Conservation (phyloP, 2,797 vertebrate genomes). For the Acipenser ruthenus region DNA sequence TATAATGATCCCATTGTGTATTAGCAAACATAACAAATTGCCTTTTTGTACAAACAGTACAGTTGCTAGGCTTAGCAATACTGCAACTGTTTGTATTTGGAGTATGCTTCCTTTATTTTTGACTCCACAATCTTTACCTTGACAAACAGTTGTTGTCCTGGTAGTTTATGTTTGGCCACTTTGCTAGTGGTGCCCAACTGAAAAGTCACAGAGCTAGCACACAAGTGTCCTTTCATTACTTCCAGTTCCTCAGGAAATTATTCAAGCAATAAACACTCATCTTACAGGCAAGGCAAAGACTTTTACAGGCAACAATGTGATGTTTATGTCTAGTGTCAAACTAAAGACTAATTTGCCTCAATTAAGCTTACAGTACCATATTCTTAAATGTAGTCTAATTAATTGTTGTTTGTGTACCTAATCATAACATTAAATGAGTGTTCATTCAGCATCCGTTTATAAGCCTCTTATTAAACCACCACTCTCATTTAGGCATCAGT, state of each 20-base stretch:
- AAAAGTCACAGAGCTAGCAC: background rate
- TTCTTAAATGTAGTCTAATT: no score
- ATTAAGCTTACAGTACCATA: no score
- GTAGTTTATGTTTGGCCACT: slow-evolving; percentile 27
- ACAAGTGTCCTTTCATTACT: background rate
- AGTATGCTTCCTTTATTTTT: slow-evolving; percentile 11
- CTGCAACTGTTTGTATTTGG: slow-evolving; percentile 30
- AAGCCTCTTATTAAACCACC: no score
- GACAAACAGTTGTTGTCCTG: slow-evolving; percentile 22
- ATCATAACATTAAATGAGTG: no score
- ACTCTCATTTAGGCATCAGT: no score
- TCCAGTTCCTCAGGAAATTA: background rate
- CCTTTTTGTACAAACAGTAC: slow-evolving; percentile 37
- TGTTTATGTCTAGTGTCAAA: no score
- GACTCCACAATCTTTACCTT: slow-evolving; percentile 2
- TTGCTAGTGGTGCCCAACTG: background rate
- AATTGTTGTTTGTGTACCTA: no score
- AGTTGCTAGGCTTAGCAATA: slow-evolving; percentile 23
- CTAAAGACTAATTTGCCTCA: no score
- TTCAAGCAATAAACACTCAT: background rate
- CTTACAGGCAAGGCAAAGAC: background rate
- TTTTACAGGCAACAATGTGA: background rate
- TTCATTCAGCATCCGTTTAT: no score
- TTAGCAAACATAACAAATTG: slow-evolving; percentile 28
- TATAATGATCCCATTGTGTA: slow-evolving; percentile 44